Base-by-base conservation (phyloP, 2,113 vertebrate genomes). In the Deroptyus accipitrinus region DNA sequence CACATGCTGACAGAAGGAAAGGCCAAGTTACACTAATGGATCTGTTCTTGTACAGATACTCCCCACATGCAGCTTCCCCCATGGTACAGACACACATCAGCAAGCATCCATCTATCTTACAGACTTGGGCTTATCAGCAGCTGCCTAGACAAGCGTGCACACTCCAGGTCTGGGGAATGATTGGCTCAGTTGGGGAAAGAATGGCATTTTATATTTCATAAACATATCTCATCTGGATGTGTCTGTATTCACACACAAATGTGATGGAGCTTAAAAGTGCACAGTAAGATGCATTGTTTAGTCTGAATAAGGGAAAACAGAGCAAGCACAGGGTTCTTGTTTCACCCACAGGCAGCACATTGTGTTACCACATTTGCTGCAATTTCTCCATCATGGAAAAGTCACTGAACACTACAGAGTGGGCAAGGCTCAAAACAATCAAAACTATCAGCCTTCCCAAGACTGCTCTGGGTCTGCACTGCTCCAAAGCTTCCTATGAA, bases 161-260 rank as follows among this genome's bases (percentile, higher is more conserved):
- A 13, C 0, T 11, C 4, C 11, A 30, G 17, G 19, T 31, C 33
- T 54, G 15, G 33, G 52, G 31, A 48, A 20, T 20, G 2, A 4
- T 39, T 25, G 68, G 25, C 24, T 52, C 48, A 59, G 5, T 0
- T 2, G 5, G 7, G 30, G 13, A 1, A 0, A 35, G 76, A 87
- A 44, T 0, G 5, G 49, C 44, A 57, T 51, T 57, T 54, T 37
- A 0, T 20, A 4, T 48, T 77, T 82, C 41, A 33, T 17, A 76
- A 64, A 8, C 42, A 1, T 1, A 6, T 30, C 35, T 68, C 20
- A 72, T 61, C 61, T 72, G 39, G 25, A 4, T 5, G 1, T 0
- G 20, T 16, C 51, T 55, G 27, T 5, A 24, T 3, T 33, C 39
- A 61, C 24, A 64, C 4, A 31, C 5, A 24, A 78, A 20, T 0